phyloP scores from a whole-genome alignment of 2,888 invertebrate species.

The Melitaea athalia region DNA sequence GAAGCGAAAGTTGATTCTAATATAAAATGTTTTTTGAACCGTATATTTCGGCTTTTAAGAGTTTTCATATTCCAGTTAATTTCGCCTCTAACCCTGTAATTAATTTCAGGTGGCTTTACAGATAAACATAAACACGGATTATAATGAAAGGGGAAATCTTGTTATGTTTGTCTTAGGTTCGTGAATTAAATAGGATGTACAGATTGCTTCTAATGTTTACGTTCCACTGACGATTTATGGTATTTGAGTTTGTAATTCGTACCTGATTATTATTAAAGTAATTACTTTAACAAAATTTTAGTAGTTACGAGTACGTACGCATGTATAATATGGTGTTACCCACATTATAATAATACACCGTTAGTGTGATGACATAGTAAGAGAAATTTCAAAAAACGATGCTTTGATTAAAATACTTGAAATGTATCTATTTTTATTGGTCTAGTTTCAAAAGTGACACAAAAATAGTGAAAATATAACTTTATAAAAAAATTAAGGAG shows the following conservation, averaged over 20 bases:
- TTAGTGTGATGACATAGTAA: too few relatives aligned
- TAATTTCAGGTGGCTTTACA: conserved; percentile 54
- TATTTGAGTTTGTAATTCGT: conserved; percentile 3
- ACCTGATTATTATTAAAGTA: background rate
- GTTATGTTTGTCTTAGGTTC: conserved; percentile 46
- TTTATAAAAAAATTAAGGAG: too few relatives aligned
- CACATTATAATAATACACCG: too few relatives aligned
- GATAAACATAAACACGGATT: conserved; percentile 53
- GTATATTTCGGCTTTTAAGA: conserved; percentile 27
- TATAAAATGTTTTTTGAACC: conserved; percentile 24
- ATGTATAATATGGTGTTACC: too few relatives aligned
- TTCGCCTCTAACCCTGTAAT: conserved; percentile 49
- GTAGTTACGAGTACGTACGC: too few relatives aligned
- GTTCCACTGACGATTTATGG: conserved; percentile 21
- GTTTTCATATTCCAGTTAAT: conserved; percentile 47
- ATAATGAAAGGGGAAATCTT: conserved; percentile 49
- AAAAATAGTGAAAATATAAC: too few relatives aligned
- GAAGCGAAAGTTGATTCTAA: conserved; percentile 4
- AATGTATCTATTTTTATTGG: too few relatives aligned
- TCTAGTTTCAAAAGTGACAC: too few relatives aligned
- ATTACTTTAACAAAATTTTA: background rate
- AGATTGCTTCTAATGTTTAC: conserved; percentile 40
- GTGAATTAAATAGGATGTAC: conserved; percentile 42
- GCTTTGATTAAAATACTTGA: too few relatives aligned
- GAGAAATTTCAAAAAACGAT: too few relatives aligned